Evolutionary conservation across 2,113 vertebrate species (phyloP).

Genomic region (Theristicus caerulescens): DNA sequence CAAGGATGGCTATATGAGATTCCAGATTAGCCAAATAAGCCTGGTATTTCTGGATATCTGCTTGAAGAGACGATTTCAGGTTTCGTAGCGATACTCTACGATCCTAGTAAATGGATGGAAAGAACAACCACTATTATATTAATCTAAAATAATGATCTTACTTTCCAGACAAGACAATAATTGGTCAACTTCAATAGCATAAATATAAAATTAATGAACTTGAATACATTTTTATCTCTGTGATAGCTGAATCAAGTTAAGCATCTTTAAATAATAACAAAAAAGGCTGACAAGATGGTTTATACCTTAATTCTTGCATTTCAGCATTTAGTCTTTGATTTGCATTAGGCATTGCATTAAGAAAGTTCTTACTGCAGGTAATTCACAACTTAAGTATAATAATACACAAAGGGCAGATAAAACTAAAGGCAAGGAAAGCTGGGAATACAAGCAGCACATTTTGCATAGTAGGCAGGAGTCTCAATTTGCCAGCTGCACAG

Average conservation of each 20-base stretch:
- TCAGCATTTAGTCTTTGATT: neutral
- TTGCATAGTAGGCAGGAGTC: neutral
- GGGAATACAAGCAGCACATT: neutral
- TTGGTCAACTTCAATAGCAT: neutral
- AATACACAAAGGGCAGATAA: neutral
- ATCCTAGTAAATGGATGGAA: conserved; percentile 74
- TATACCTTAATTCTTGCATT: neutral
- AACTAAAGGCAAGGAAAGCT: neutral
- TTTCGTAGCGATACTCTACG: conserved; percentile 85
- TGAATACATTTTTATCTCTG: neutral
- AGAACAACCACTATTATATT: neutral
- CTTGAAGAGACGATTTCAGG: conserved; percentile 79
- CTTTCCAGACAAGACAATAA: neutral
- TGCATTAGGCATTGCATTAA: neutral
- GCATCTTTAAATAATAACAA: neutral
- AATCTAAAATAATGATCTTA: neutral
- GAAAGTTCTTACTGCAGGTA: neutral
- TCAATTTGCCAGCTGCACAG: neutral
- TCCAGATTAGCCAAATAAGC: conserved; percentile 83
- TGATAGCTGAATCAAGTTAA: neutral
- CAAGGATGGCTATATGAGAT: conserved; percentile 77
- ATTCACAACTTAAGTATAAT: neutral
- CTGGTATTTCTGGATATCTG: conserved; percentile 89
- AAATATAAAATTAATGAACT: neutral
- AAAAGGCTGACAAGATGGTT: neutral